Evolutionary conservation across 2,797 vertebrate genomes (phyloP), one percentile per base, ranked within the genome.

Genomic region (Enteromius trimaculatus): DNA sequence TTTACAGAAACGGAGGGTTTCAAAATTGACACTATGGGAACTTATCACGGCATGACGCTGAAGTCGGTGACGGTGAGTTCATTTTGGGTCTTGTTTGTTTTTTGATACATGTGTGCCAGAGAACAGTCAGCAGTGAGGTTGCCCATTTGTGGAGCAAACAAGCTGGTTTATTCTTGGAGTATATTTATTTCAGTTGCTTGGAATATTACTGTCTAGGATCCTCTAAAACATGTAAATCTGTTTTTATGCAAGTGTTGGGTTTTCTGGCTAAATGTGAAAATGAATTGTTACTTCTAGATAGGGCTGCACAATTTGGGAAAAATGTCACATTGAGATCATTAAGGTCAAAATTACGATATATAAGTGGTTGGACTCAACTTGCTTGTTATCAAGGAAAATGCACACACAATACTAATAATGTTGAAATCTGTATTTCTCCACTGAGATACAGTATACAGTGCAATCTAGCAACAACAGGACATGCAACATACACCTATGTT

Each of bases 21-120:
- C 93, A 99, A 99, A 91, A 99, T 99, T 8, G 98, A 99, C 89
- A 99, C 98, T 7, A 99, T 99, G 97, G 97, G 98, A 47, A 99
- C 98, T 17, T 99, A 99, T 92, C 98, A 99, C 0, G 98, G 98
- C 82, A 99, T 99, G 98, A 99, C 98, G 1, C 93, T 99, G 88
- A 99, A 99, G 90, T 99, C 98, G 47, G 98, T 99, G 90, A 99
- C 98, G 93, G 98, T 99, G 95, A 97, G 97, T 84, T n/a, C 69
- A 53, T 53, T 9, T 60, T 60, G 26, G 1, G 13, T 11, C 34
- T 23, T 21, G n/a, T 69, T 72, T 72, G 26, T 72, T 49, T 37
- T 71, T 44, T 47, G 1, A 21, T 2, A 16, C 3, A 3, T 42
- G 11, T 23, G 37, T 74, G 19, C 26, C 19, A 34, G 21, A 51